phyloP scores from a whole-genome alignment of 2,113 vertebrate genomes.

The Neolamprologus cancellatus region DNA sequence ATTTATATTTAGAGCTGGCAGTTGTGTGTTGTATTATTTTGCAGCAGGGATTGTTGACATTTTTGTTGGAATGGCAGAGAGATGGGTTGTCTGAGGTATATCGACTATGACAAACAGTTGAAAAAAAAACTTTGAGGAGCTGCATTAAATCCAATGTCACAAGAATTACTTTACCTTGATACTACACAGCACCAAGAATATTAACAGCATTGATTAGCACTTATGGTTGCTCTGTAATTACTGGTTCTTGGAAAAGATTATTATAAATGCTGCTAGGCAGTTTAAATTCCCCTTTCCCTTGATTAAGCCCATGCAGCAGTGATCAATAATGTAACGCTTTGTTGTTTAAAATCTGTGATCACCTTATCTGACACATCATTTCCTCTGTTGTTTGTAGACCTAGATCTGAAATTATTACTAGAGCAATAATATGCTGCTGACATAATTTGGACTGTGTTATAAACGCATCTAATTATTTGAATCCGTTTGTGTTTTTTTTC shows the following conservation, averaged over 20 bases:
- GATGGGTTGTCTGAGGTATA: background rate
- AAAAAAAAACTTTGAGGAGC: background rate
- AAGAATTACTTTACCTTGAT: background rate
- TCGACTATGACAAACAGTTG: background rate
- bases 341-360: slow-evolving; percentile 37
- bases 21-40: background rate
- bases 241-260: background rate
- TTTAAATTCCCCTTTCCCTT: slow-evolving; percentile 9
- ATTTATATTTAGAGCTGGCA: background rate
- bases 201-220: slow-evolving; percentile 8
- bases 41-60: background rate
- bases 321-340: slow-evolving; percentile 36
- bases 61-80: background rate
- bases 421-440: slow-evolving; percentile 15
- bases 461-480: slow-evolving; percentile 35
- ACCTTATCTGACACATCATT: slow-evolving; percentile 22
- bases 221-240: background rate
- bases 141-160: background rate
- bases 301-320: slow-evolving; percentile 18
- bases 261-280: background rate
- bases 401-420: background rate
- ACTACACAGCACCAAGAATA: background rate
- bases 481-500: background rate
- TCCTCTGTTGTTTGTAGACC: slow-evolving; percentile 38
- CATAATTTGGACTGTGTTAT: slow-evolving; percentile 1